Conservation (phyloP, 2,113 vertebrate species). For the Ardeotis arabs region DNA sequence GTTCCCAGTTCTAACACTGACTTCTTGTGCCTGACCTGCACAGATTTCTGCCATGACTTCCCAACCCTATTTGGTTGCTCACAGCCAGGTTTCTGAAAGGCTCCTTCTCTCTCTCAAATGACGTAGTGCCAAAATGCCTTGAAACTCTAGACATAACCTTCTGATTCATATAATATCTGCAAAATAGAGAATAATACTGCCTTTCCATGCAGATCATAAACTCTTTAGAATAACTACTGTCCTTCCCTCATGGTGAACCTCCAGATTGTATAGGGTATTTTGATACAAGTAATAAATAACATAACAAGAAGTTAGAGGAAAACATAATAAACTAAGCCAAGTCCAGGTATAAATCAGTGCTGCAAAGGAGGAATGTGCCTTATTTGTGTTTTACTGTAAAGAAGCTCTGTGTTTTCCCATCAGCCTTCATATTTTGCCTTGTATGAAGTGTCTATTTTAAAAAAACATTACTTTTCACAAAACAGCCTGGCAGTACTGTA, state of each 20-base stretch:
- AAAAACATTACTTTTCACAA: not conserved
- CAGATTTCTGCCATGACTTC: not conserved
- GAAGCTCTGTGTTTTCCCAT: not conserved
- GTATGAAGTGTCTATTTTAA: not conserved
- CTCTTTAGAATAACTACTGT: not conserved
- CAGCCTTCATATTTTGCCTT: not conserved
- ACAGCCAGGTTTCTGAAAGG: not conserved
- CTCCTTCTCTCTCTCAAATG: not conserved
- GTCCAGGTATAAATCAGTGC: not conserved
- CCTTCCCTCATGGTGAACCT: not conserved
- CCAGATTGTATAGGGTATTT: not conserved
- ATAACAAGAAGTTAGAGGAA: not conserved
- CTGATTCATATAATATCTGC: not conserved
- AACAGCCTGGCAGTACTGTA: not conserved
- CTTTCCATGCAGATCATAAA: not conserved
- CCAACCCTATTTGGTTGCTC: not conserved
- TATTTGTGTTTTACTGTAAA: not conserved
- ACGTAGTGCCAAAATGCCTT: not conserved
- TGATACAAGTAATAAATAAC: not conserved
- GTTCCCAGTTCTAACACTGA: not conserved
- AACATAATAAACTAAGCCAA: not conserved
- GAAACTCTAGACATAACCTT: not conserved
- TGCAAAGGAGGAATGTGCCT: not conserved
- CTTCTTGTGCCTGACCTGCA: not conserved
- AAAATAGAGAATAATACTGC: no score